Evolutionary conservation across 2,113 vertebrate genomes (phyloP), one percentile per base, ranked within the genome.

Genomic region (Panurus biarmicus): DNA sequence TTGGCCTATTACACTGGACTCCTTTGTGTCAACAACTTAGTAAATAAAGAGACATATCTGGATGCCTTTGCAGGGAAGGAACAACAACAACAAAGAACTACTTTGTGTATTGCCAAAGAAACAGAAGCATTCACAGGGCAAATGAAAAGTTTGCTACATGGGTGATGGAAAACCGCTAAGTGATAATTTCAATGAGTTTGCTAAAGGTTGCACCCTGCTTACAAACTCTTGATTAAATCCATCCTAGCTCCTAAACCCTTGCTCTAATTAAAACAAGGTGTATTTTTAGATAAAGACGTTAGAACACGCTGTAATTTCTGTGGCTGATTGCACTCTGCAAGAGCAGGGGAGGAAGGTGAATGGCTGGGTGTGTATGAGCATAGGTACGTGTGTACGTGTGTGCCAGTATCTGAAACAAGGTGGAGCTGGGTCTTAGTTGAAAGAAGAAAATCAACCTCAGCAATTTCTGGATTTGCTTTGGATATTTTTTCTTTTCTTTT

Each of bases 141-240:
- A 81, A 92, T 77, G 35, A 71, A 79, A 92, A 73, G 56, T 89
- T 92, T 53, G 36, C 53, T 60, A 31, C 45, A 6, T 4, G 65
- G 40, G 14, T 78, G 57, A 87, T 28, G 45, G 76, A 78, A 92
- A 96, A 73, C 74, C 1, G 6, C 53, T 67, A 92, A 85, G 47
- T 18, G 57, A 66, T 87, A 83, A 93, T 89, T 95, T 92, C 88
- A 84, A 7, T 38, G 50, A 75, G 71, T 91, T 95, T 89, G 74
- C 77, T 89, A 36, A 70, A 75, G 77, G 54, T 54, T 53, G 45
- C 25, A 66, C 45, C 48, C n/a, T 60, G 23, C 53, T 90, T 80
- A 36, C 45, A 74, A 87, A 33, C 14, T 58, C 79, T 79, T 71
- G 57, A 57, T 82, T 95, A 83, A 86, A 77, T 58, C 23, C 19